A percentile compares a stretch with the other conserved stretches of the same genome.
These are phyloP conservation scores for Aurelia coerulea DNA, from an alignment of 30 jellyfish, hydroid and myxozoan species.

Conservation along the genomic window DNA sequence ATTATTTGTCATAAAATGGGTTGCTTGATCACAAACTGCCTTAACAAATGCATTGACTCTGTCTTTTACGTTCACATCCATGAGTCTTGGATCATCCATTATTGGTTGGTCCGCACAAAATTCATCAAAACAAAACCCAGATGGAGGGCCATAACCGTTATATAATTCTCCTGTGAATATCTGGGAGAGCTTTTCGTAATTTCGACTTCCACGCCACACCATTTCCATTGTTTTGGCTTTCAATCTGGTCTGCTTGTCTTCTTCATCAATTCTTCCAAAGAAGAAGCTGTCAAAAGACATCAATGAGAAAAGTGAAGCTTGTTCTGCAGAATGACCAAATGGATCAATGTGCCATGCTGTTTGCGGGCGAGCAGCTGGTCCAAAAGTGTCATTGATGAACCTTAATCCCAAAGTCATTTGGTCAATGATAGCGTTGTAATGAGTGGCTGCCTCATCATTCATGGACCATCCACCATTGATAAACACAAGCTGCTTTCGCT, in stretches of 20 bases:
- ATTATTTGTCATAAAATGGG: constrained; percentile 84
- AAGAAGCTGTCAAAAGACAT: constrained; percentile 98
- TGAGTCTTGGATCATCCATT: constrained; percentile 82
- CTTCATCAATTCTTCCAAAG: constrained; percentile 95
- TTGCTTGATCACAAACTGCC: constrained; percentile 96
- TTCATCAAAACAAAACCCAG: constrained; percentile 95
- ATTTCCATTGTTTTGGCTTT: constrained; percentile 94
- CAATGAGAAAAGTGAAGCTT: constrained; percentile 92
- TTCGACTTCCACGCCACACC: constrained; percentile 98
- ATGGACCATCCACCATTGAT: constrained; percentile 99
- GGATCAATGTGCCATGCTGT: constrained; percentile 99
- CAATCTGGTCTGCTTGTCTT: constrained; percentile 88
- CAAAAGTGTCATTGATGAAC: constrained; percentile 92
- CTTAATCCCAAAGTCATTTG: constrained; percentile 97
- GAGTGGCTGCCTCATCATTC: constrained; percentile 99
- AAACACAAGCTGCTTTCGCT: constrained; percentile 82
- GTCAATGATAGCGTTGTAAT: constrained; percentile 94
- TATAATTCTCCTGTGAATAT: constrained; percentile 97
- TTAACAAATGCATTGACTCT: constrained; percentile 90
- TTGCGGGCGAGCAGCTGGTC: constrained; percentile 91
- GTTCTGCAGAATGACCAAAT: constrained; percentile 99
- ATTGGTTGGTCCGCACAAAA: constrained; percentile 96
- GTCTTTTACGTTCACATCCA: constrained; percentile 92
- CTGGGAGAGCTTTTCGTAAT: constrained; percentile 78
- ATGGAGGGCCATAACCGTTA: constrained; percentile 97